These are phyloP conservation scores for Cossypha caffra DNA, from an alignment of 2,797 vertebrate species.

Conservation along the genomic window DNA sequence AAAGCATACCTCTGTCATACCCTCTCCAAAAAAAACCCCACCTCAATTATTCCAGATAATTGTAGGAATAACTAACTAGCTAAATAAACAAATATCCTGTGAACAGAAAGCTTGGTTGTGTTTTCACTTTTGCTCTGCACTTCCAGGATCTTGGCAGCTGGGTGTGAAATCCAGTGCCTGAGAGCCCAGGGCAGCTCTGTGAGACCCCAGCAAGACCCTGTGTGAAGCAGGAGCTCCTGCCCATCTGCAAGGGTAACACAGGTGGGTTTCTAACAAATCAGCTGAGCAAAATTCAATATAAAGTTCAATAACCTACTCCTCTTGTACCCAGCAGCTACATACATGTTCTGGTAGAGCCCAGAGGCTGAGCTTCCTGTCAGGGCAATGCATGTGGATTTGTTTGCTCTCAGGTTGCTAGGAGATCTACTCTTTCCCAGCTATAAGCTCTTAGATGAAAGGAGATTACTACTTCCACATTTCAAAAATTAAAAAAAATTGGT, in stretches of 20 bases:
- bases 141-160: background rate
- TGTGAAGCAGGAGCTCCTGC: background rate
- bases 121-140: background rate
- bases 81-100: background rate
- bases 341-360: background rate
- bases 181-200: accelerated
- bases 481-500: background rate
- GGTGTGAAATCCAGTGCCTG: background rate
- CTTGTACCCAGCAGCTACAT: background rate
- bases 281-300: background rate
- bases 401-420: background rate
- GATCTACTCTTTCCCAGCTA: background rate
- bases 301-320: background rate
- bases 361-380: background rate
- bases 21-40: background rate
- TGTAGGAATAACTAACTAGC: background rate
- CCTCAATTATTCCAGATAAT: background rate
- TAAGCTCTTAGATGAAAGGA: background rate
- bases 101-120: background rate
- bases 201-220: accelerated
- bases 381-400: background rate
- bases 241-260: background rate
- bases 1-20: background rate
- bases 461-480: background rate
- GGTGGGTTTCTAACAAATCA: background rate